Evolutionary conservation across 2,797 vertebrate genomes (phyloP), one percentile per base, ranked within the genome.

Genomic region (Labeo calbasu): DNA sequence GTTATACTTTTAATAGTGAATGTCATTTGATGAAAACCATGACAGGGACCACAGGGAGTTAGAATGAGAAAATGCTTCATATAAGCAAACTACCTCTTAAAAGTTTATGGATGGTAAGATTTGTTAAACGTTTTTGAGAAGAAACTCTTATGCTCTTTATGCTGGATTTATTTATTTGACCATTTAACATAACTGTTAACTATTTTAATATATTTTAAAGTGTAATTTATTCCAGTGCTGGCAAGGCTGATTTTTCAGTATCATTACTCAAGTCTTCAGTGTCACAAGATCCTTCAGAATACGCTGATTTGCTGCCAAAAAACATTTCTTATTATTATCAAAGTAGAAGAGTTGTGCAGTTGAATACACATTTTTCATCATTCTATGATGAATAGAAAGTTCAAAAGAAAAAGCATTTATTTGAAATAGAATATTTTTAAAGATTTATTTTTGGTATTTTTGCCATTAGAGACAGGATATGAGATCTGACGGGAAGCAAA

Each of bases 1-100:
- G 69, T 86, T 69, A 17, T 5, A 40, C 80, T 83, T n/a, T 61
- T 51, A 28, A 66, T 9, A 77, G 40, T 61, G 21, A 48, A 50
- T n/a, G 32, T 55, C 23, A 21, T 66, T 51, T 69, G 23, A 80
- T 50, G 48, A 46, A 79, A 75, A 32, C 3, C 51, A 68, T n/a
- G 4, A 12, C 63, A 71, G 17, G 40, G 55, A 5, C 23, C 50
- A 14, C 73, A 82, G 51, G 76, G 77, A 84, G 71, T 19, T 23
- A 32, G 28, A 65, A 69, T 2, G 32, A 36, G 68, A 68, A 48
- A 28, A 76, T 28, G 43, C 48, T 7, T 17, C 23, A 77, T 46
- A 28, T 25, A 61, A 14, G 12, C 23, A 61, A 14, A 66, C 63
- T 19, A 51, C 50, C 50, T 5, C 15, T 51, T 4, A 15, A 15